Evolutionary conservation across 2,113 vertebrate species (phyloP).

Genomic region (Tapirus terrestris): DNA sequence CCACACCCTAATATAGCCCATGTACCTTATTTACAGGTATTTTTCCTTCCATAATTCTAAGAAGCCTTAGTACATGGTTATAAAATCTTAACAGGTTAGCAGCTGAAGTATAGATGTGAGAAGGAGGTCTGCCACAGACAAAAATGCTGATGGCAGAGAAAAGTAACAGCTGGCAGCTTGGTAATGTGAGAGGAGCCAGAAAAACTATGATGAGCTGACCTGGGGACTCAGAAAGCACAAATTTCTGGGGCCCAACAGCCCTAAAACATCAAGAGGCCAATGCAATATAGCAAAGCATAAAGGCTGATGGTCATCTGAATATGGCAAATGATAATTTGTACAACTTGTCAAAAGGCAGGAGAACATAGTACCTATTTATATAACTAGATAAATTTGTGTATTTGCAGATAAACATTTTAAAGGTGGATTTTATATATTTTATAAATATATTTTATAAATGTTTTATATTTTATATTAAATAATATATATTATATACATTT

Average conservation of each 20-base stretch:
- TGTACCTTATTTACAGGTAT: background rate
- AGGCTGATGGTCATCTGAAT: background rate
- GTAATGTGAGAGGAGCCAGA: background rate
- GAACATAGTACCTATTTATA: background rate
- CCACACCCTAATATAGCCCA: background rate
- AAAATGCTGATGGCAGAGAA: background rate
- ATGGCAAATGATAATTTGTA: background rate
- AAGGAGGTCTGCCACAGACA: background rate
- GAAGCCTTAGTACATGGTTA: background rate
- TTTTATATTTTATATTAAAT: no score
- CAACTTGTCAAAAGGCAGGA: background rate
- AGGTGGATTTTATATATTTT: background rate
- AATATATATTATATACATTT: background rate
- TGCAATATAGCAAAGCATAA: background rate
- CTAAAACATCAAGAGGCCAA: background rate
- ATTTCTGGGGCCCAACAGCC: background rate
- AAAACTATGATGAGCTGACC: background rate
- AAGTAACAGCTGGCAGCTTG: background rate
- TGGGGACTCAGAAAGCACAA: background rate
- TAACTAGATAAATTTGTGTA: background rate
- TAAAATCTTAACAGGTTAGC: background rate
- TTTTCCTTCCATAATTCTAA: slow-evolving; percentile 1
- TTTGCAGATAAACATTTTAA: background rate
- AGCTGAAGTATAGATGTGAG: background rate
- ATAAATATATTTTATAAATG: no score